Base-by-base conservation (phyloP, 2,797 vertebrate genomes). In the Tauraco hartlaubi region DNA sequence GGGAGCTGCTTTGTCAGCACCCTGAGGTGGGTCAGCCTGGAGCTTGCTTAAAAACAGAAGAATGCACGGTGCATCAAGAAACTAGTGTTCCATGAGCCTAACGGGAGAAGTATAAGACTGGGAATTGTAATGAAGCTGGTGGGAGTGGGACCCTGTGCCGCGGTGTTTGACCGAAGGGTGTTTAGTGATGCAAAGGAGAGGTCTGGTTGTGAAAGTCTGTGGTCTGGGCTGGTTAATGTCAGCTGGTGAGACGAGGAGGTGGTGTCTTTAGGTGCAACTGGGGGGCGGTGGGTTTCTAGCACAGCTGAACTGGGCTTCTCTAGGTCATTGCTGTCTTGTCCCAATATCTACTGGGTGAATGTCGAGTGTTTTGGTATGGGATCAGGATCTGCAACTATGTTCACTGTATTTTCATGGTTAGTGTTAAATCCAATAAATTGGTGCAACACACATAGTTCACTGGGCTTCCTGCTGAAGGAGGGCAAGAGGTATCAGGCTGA, bases 51-150 rank as follows among this genome's bases (percentile, higher is more conserved):
- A 10, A 29, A 41, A 26, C 23, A 14, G 28, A 17, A 23, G 59
- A n/a, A 25, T 8, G 21, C 18, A 1, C 11, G 8, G 21, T 21
- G 33, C 12, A 20, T 69, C 19, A 14, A 54, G 73, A 41, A 55
- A 48, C 16, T 29, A 2, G 25, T 5, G 17, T 67, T 29, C 59
- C 0, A 4, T 15, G 17, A 17, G 10, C 11, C n/a, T 29, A 15
- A 33, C 0, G 15, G 51, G 58, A 59, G 18, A 54, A 29, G 19
- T 33, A 3, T 10, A 23, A 39, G 46, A 14, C n/a, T 0, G 1
- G n/a, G 37, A 39, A 35, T 46, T 33, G 37, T 39, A 29, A 17
- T 39, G 6, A 21, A 25, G 33, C 12, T 59, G 33, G 23, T n/a
- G 52, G 69, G 41, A 28, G 26, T 9, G 15, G 35, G 35, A 55